Base-by-base conservation (phyloP, 2,113 vertebrate genomes). In the Spermophilus dauricus region DNA sequence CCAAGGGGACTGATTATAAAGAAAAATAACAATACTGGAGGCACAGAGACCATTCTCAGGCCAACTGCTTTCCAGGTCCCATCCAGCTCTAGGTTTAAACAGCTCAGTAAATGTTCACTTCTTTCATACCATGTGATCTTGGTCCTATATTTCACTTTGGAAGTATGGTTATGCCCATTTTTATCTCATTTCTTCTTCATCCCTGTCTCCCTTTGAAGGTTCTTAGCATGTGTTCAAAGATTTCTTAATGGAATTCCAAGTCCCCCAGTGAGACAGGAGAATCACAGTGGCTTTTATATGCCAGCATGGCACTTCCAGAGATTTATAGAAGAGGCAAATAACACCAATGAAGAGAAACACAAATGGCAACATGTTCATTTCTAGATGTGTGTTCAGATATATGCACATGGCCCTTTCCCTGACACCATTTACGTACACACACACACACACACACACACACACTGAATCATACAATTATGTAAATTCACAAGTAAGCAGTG, bases 91-190 rank as follows among this genome's bases (percentile, higher is more conserved):
- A 6, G n/a, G 24, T 78, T 76, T 17, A 34, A 37, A 17, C 0
- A 18, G 53, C 37, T 48, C 53, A 72, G 51, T 39, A 88, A 73
- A 22, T 10, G 2, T 42, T 77, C 34, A 53, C 37, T 73, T 72
- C 30, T 53, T 4, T 28, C 3, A 2, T 13, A 12, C 13, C 16
- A 1, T 1, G 4, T 8, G 39, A 39, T 39, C 8, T 28, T 4
- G 11, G 10, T 3, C 14, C 1, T 5, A 10, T 10, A 7, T 2
- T 48, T 7, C 8, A 24, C 16, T 48, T 56, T 16, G 5, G 28
- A 86, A 58, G 28, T 70, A 78, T 48, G 12, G 39, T 28, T 80
- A 18, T 3, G 0, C 61, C 81, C 11, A 5, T 51, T 73, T 78
- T 42, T 11, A 22, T 13, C 70, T 13, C 18, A 13, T 73, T 24